phyloP scores from a whole-genome alignment of 1,140 invertebrate species.

The Ectropis grisescens region DNA sequence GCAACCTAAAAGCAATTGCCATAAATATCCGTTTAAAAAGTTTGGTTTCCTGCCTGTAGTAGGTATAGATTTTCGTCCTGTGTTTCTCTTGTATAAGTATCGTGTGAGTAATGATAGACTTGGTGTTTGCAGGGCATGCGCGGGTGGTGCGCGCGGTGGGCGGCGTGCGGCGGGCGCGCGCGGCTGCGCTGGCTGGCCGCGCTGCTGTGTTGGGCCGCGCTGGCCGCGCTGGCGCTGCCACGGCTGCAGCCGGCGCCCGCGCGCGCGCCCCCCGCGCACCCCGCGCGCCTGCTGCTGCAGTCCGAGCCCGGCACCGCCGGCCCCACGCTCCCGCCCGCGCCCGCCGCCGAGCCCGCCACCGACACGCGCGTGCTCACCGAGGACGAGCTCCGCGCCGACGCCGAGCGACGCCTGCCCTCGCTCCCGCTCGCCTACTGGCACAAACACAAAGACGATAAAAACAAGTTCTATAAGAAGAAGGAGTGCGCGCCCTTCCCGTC shows the following conservation, averaged over 20 bases:
- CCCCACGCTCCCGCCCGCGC: conserved; percentile 41
- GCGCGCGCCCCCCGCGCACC: conserved; percentile 44
- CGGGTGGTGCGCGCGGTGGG: conserved; percentile 40
- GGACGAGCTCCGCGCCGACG: conserved; percentile 81
- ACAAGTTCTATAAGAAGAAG: conserved; percentile 79
- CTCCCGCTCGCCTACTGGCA: conserved; percentile 88
- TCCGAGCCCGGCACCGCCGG: conserved; percentile 46
- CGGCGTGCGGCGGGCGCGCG: conserved; percentile 27
- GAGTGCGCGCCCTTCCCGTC: conserved; percentile 86
- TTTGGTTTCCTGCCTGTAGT: no score
- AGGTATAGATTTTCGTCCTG: no score
- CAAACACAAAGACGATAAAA: conserved; percentile 80
- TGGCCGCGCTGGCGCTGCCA: conserved; percentile 24
- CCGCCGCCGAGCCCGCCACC: conserved; percentile 56
- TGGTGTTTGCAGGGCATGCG: conserved; percentile 44
- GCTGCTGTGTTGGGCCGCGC: conserved; percentile 3
- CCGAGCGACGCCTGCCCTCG: conserved; percentile 82
- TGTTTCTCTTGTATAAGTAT: no score
- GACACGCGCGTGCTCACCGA: conserved; percentile 78
- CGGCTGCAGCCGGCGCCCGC: conserved; percentile 20
- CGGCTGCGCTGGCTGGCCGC: conserved; percentile 20
- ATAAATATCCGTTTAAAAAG: no score
- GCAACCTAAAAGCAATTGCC: no score
- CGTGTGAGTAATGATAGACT: no score
- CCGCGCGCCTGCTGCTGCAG: conserved; percentile 47